These are phyloP conservation scores for Hexactinellida sp. DNA, from an alignment of 37 sponge, comb jelly and placozoan species.

Conservation along the genomic window DNA sequence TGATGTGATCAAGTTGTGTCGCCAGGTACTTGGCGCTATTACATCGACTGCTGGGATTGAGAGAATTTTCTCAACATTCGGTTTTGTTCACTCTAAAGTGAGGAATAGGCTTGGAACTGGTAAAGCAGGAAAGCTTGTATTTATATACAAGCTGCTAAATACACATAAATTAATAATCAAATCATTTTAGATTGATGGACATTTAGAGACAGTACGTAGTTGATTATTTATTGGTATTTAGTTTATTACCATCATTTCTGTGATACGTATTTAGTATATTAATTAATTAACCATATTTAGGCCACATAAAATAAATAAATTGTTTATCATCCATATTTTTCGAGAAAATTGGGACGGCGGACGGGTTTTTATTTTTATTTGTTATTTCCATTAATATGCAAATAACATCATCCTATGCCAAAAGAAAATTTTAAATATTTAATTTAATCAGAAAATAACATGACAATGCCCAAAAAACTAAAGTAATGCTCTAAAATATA, in stretches of 20 bases:
- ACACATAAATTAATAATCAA: not conserved
- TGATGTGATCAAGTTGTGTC: not conserved
- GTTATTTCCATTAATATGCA: no score
- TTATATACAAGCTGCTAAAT: conserved; percentile 10
- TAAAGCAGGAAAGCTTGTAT: conserved; percentile 13
- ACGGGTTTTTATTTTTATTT: no score
- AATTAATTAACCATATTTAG: no score
- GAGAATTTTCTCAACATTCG: conserved; percentile 16
- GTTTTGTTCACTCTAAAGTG: not conserved
- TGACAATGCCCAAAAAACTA: no score
- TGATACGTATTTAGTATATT: not conserved
- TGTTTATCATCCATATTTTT: no score
- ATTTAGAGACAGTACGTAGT: not conserved
- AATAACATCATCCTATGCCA: no score
- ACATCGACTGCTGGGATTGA: not conserved
- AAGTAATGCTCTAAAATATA: no score
- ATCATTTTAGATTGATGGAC: not conserved
- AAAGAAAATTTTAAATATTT: no score
- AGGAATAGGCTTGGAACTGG: conserved; percentile 10
- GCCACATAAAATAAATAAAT: no score
- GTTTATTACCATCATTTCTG: not conserved
- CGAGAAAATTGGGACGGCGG: no score
- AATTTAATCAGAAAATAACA: no score
- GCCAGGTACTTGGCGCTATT: not conserved
- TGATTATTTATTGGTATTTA: not conserved